Conservation (phyloP, 2,797 vertebrate genomes). For the Coracias cyanogaster region DNA sequence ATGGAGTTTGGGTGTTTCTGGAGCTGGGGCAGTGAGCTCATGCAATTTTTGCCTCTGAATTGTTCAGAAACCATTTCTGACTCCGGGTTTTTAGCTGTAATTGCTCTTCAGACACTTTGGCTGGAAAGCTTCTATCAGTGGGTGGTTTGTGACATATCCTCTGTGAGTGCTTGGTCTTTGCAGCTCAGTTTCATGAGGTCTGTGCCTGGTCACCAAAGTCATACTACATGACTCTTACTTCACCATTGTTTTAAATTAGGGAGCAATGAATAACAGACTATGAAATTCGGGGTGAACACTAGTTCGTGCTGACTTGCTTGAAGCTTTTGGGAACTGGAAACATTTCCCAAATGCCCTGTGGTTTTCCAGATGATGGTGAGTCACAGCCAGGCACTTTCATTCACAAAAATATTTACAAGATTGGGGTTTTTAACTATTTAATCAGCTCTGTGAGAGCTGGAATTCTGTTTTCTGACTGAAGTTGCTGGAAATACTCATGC, state of each 20-base stretch:
- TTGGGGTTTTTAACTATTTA: background rate
- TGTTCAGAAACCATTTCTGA: background rate
- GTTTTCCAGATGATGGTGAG: background rate
- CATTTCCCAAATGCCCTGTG: background rate
- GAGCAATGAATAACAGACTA: background rate
- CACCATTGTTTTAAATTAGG: background rate
- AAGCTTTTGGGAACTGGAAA: background rate
- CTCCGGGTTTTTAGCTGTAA: background rate
- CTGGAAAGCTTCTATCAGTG: background rate
- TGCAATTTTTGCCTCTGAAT: background rate
- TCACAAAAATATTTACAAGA: conserved; percentile 31
- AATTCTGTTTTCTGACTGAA: background rate
- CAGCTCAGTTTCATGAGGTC: rapidly evolving
- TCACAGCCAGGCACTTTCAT: background rate
- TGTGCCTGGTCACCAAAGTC: background rate
- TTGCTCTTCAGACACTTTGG: background rate
- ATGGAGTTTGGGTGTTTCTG: background rate
- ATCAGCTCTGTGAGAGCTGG: background rate
- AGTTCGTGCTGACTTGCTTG: background rate
- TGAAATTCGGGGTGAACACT: background rate
- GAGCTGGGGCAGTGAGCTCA: background rate
- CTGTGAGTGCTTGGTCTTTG: rapidly evolving
- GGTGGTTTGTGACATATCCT: rapidly evolving
- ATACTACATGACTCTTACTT: background rate
- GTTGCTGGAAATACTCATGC: background rate